Base-by-base conservation (phyloP, 2,797 vertebrate species). In the Sus cebifrons region DNA sequence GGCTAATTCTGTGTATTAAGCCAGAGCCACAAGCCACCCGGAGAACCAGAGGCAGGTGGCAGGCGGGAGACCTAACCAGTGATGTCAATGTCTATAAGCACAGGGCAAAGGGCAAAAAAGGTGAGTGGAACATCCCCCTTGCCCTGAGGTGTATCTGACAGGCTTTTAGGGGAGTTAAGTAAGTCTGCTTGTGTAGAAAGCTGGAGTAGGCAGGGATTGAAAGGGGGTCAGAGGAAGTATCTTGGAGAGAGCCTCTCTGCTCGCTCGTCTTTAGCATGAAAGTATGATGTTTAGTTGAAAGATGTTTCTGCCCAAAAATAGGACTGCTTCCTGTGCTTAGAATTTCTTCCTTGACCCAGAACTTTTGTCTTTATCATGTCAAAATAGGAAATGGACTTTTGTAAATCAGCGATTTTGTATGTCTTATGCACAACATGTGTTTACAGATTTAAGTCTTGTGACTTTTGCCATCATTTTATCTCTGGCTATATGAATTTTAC, bases 341-440 rank as follows among this genome's bases (percentile, higher is more conserved):
- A 74, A 83, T 93, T 96, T 84, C 23, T 83, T 86, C 8, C 62
- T 85, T 96, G 89, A 95, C 62, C 32, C 12, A 86, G 64, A 79
- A 71, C 82, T 68, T 95, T 89, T 40, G 52, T 29, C 67, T 86
- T 70, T 29, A 12, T 60, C 23, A 16, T 73, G 27, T 81, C 49
- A 32, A 44, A 78, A 73, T 89, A 73, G 49, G 64, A 89, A 89
- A 58, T 65, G 49, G 17, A 40, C 49, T 67, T 77, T 65, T 52
- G 20, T 83, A 71, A 29, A 12, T 89, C 58, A 91, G 16, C 27
- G 64, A 18, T 74, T 77, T 86, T 92, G 16, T 87, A 11, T 27
- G 29, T 62, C 18, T 86, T 49, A 36, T 27, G 3, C 2, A 74
- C 13, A 25, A 2, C 5, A 20, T 67, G 56, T 52, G 12, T 71